Conservation (phyloP, 2,797 vertebrate species). For the Emydoidea blandingii region DNA sequence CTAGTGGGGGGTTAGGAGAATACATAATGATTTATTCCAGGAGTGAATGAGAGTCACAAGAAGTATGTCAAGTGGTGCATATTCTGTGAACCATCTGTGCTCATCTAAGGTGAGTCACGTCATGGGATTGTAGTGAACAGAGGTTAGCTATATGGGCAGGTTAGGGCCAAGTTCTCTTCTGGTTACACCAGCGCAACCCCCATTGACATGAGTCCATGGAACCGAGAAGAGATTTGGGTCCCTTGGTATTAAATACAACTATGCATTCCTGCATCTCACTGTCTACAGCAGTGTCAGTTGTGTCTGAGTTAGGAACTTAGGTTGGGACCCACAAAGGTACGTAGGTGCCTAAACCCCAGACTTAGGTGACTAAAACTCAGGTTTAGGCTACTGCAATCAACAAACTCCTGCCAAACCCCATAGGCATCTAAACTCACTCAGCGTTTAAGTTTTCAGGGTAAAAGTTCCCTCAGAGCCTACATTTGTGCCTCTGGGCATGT, state of each 20-base stretch:
- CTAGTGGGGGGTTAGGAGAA: neutral
- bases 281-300: neutral
- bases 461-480: no score
- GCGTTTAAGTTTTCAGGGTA: no score
- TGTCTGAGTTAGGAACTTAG: neutral
- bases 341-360: no score
- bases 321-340: no score
- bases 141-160: neutral
- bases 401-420: no score
- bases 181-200: no score
- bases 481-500: no score
- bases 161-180: neutral
- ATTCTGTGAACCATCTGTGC: neutral
- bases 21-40: neutral
- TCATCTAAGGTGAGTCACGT: neutral
- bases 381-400: no score
- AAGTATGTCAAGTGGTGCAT: neutral
- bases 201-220: neutral
- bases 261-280: neutral
- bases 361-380: no score
- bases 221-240: neutral
- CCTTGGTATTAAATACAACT: neutral
- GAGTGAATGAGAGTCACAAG: neutral
- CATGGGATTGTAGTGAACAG: neutral
- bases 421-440: no score